Base-by-base conservation (phyloP, 2,113 vertebrate species). In the Pandion haliaetus region DNA sequence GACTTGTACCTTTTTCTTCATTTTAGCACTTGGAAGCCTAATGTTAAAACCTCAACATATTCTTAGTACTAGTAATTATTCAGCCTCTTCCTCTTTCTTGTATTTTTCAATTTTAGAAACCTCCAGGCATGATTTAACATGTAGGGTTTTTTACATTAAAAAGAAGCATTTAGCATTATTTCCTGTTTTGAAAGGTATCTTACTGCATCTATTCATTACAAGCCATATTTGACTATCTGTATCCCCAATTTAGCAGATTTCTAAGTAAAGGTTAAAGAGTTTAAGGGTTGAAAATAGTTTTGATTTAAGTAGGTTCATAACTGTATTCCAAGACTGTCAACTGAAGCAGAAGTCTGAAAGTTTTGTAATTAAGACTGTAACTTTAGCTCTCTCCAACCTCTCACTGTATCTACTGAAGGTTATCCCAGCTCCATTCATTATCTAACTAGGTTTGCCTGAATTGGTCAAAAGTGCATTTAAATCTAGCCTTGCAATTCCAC, bases 111-210 rank as follows among this genome's bases (percentile, higher is more conserved):
- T 80, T 91, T 92, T 59, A 93, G 85, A 86, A 87, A 38, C 66
- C 38, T 79, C 32, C 42, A 93, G 67, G 34, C 49, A 45, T 58
- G 17, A 95, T 73, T 94, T 92, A 95, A 54, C 25, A 81, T 38
- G 25, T 85, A 89, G 26, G 8, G 4, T 93, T 88, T 88, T 90
- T 94, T 63, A 82, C 63, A 80, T 90, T 93, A 86, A 65, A 87
- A 92, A 93, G 15, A 94, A 97, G 34, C 67, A 95, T 73, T 79
- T 90, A 34, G 5, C 38, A 93, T 40, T 87, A 32, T 85, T 86
- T 93, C 82, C 28, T 82, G 24, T 50, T 91, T 82, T 74, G 40
- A 59, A 81, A 86, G 40, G 20, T 26, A 78, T 47, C 73, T 67
- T 62, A 70, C 59, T 44, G 17, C 36, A 50, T 62, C 36, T 84